Evolutionary conservation across 2,888 invertebrate genomes (phyloP).

Genomic region (Drosophila atripex): DNA sequence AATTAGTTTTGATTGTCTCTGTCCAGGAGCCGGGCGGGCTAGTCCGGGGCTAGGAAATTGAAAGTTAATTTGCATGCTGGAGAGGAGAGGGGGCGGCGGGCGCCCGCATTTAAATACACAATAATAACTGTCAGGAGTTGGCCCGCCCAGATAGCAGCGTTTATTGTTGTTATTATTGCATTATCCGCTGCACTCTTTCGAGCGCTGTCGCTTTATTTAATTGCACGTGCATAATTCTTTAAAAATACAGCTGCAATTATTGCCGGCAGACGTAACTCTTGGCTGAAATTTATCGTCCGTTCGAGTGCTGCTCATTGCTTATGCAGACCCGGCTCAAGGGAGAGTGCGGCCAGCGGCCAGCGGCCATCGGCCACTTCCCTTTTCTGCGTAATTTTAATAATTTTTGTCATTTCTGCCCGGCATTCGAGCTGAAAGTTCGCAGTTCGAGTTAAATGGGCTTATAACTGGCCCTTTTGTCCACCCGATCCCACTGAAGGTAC

Average conservation of each 20-base stretch:
- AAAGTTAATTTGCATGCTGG: constrained; percentile 79
- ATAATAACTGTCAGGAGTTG: constrained; percentile 62
- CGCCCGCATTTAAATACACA: constrained; percentile 74
- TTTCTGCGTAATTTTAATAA: constrained; percentile 63
- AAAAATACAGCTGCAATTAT: constrained; percentile 75
- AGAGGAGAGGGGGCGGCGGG: constrained; percentile 49
- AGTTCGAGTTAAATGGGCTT: not conserved
- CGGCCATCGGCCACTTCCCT: constrained; percentile 9
- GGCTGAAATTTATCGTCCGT: constrained; percentile 59
- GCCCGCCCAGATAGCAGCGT: constrained; percentile 39
- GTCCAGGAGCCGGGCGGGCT: constrained; percentile 7
- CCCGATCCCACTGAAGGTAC: no score
- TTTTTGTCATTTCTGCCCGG: constrained; percentile 41
- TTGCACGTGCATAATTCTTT: constrained; percentile 79
- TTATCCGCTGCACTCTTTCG: constrained; percentile 59
- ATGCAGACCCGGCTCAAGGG: constrained; percentile 64
- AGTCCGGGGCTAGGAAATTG: constrained; percentile 72
- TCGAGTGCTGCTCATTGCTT: constrained; percentile 62
- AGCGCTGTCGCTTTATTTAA: constrained; percentile 66
- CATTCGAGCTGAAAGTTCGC: no score
- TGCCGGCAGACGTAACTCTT: constrained; percentile 46
- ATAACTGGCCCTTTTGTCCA: not conserved
- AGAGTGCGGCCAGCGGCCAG: constrained; percentile 11
- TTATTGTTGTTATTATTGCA: constrained; percentile 74
- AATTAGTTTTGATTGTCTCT: constrained; percentile 78